These are phyloP conservation scores for Penaeus chinensis DNA, from an alignment of 1,140 invertebrate genomes.

Conservation along the genomic window DNA sequence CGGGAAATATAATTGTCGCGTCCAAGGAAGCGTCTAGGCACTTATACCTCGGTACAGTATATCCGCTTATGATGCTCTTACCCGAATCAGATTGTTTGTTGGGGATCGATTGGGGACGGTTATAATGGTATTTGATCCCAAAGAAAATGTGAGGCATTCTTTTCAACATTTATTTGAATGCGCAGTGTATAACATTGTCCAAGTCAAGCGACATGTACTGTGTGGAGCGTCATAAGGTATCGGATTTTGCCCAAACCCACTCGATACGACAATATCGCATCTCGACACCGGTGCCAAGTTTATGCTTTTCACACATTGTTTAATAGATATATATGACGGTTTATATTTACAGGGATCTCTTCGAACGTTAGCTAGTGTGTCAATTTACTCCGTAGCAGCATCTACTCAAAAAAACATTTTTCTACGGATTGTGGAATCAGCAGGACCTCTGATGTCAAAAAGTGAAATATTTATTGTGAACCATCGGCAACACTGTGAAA, in stretches of 20 bases:
- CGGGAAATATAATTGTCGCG: constrained; percentile 10
- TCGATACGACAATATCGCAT: constrained; percentile 57
- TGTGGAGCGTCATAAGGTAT: constrained; percentile 42
- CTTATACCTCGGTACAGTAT: constrained; percentile 19
- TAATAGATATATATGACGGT: neutral
- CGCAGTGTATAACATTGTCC: too few relatives aligned
- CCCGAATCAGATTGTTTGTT: neutral
- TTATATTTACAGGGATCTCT: too few relatives aligned
- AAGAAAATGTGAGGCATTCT: too few relatives aligned
- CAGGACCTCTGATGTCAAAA: neutral
- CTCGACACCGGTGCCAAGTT: constrained; percentile 43
- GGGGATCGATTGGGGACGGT: too few relatives aligned
- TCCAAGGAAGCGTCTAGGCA: constrained; percentile 8
- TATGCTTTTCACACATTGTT: constrained; percentile 33
- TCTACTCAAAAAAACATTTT: too few relatives aligned
- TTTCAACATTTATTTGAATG: too few relatives aligned
- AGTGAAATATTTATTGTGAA: constrained; percentile 35
- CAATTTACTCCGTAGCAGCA: too few relatives aligned
- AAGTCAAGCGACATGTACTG: neutral
- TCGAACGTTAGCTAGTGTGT: too few relatives aligned
- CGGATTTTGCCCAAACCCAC: constrained; percentile 44
- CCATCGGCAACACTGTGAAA: constrained; percentile 41
- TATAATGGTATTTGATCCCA: too few relatives aligned
- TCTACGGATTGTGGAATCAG: neutral
- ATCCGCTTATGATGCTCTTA: neutral